Conservation (phyloP, 2,113 vertebrate genomes). For the Montifringilla adamsi region DNA sequence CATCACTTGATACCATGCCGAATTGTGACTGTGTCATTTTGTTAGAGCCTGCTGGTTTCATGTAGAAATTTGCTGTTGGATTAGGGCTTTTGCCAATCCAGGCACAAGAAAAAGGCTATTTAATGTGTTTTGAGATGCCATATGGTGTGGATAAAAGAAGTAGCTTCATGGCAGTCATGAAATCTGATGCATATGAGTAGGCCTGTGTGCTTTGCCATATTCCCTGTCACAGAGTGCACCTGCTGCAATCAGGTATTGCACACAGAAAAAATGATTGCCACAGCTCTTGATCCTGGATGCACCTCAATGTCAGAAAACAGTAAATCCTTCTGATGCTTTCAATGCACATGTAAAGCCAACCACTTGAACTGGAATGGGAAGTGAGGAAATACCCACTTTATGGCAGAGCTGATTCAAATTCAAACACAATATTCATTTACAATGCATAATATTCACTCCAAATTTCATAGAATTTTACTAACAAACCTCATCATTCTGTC, state of each 20-base stretch:
- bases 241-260: slow-evolving; percentile 6
- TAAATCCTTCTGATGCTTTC: not conserved
- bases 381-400: not conserved
- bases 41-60: slow-evolving; percentile 65
- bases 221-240: not conserved
- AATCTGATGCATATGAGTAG: not conserved
- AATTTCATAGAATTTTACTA: not conserved
- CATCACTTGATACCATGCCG: slow-evolving; percentile 67
- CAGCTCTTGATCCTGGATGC: not conserved
- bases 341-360: not conserved
- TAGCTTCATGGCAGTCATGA: not conserved
- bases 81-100: slow-evolving; percentile 53
- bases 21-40: slow-evolving; percentile 67
- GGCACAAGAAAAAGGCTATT: slow-evolving; percentile 43
- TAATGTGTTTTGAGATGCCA: slow-evolving; percentile 55
- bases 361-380: not conserved
- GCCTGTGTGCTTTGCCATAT: not conserved
- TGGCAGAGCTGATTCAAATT: not conserved
- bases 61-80: slow-evolving; percentile 64
- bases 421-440: not conserved
- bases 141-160: slow-evolving; percentile 39
- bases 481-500: not conserved
- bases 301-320: not conserved
- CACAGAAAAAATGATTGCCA: not conserved
- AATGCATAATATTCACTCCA: not conserved